Percentiles rank a stretch among this genome's conserved stretches.
Conservation (phyloP, 2,797 vertebrate species). For the Oreonectes daqikongensis region DNA sequence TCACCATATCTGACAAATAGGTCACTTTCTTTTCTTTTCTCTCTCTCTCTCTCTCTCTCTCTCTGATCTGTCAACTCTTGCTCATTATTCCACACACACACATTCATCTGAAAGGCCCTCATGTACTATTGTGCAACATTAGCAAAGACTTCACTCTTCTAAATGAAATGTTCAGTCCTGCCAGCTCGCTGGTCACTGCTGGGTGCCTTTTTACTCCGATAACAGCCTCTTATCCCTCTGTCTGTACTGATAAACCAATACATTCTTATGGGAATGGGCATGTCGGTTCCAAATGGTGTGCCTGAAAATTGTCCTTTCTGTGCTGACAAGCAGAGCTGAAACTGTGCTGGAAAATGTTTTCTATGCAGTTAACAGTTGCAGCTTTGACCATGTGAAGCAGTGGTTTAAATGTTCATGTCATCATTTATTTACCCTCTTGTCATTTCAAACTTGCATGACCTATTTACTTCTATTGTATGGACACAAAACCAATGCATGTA, state of each 20-base stretch:
- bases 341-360: background rate
- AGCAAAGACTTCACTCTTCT: slow-evolving; percentile 49
- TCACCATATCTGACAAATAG: no score
- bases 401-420: background rate
- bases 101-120: background rate
- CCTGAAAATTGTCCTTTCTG: background rate
- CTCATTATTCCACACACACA: slow-evolving; percentile 11
- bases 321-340: background rate
- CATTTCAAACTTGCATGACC: no score
- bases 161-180: slow-evolving; percentile 36
- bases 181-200: slow-evolving; percentile 30
- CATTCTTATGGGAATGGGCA: background rate
- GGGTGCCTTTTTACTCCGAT: background rate
- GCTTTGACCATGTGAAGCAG: background rate
- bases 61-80: background rate
- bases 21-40: background rate
- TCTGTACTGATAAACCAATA: background rate
- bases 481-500: no score
- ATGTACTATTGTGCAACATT: slow-evolving; percentile 42
- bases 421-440: no score
- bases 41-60: background rate
- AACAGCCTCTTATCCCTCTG: background rate
- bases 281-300: background rate
- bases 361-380: no score
- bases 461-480: no score